Evolutionary conservation across 2,113 vertebrate species (phyloP).

Genomic region (Pholis gunnellus): DNA sequence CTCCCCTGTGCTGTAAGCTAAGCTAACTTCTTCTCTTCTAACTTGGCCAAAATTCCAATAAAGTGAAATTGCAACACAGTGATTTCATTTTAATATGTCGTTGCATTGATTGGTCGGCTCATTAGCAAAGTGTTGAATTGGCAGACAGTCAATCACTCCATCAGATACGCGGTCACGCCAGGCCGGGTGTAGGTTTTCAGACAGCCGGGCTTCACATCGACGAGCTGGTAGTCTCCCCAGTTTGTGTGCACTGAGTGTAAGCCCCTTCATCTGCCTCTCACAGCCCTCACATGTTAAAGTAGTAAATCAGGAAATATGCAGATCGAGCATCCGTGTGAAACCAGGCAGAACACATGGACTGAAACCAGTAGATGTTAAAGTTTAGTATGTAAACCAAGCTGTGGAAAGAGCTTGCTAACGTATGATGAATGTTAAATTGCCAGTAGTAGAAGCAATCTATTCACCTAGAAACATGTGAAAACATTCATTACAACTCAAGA

Average conservation of each 20-base stretch:
- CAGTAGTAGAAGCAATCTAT: neutral
- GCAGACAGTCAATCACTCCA: neutral
- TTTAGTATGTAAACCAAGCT: neutral
- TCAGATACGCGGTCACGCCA: neutral
- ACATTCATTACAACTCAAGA: neutral
- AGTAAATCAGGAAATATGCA: neutral
- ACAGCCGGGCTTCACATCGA: neutral
- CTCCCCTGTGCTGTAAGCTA: neutral
- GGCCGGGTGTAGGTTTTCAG: neutral
- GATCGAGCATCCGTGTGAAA: neutral
- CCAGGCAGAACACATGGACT: neutral
- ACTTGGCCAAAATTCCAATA: neutral
- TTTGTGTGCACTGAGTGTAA: neutral
- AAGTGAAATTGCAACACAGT: neutral
- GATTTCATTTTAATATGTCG: neutral
- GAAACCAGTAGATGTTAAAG: no score
- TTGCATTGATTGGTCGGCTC: neutral
- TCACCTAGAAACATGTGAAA: neutral
- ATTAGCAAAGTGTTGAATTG: neutral
- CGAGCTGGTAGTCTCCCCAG: neutral
- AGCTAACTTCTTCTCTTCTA: neutral
- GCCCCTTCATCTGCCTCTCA: conserved; percentile 6
- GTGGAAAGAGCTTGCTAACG: neutral
- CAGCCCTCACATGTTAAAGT: neutral
- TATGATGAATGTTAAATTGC: neutral